Evolutionary conservation across 2,797 vertebrate species (phyloP).

Genomic region (Sphaeramia orbicularis): DNA sequence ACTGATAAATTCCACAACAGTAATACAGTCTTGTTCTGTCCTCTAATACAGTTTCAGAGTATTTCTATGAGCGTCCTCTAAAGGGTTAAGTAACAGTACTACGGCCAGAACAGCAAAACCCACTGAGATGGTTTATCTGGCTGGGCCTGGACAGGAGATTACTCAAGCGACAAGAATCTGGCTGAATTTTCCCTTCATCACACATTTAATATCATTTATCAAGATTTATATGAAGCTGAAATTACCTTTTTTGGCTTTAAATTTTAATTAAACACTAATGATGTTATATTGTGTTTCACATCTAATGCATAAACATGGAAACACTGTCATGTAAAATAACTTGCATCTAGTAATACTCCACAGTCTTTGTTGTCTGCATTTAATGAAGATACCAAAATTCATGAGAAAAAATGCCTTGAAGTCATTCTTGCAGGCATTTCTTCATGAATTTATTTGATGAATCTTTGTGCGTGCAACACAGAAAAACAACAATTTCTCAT

Average conservation of each 20-base stretch:
- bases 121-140: slow-evolving; percentile 30
- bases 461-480: slow-evolving; percentile 31
- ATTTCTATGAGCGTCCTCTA: too few relatives aligned
- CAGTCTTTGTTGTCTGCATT: slow-evolving; percentile 30
- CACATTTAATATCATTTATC: neutral
- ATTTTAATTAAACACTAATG: slow-evolving; percentile 10
- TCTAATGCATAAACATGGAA: neutral
- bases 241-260: slow-evolving; percentile 17
- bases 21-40: too few relatives aligned
- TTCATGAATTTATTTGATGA: slow-evolving; percentile 56
- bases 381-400: slow-evolving; percentile 62
- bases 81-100: too few relatives aligned
- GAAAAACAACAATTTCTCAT: slow-evolving; percentile 36
- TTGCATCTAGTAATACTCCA: slow-evolving; percentile 15
- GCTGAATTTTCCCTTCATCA: neutral
- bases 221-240: neutral
- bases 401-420: slow-evolving; percentile 44
- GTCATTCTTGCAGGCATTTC: slow-evolving; percentile 53
- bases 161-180: slow-evolving; percentile 13
- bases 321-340: neutral
- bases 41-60: too few relatives aligned
- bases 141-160: slow-evolving; percentile 35
- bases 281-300: neutral
- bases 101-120: slow-evolving; percentile 7
- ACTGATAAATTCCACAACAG: too few relatives aligned